Percentiles rank a stretch among this genome's conserved stretches.
Evolutionary conservation across 64 coral and sea anemone species (phyloP).

Genomic region (Porites australiensis): DNA sequence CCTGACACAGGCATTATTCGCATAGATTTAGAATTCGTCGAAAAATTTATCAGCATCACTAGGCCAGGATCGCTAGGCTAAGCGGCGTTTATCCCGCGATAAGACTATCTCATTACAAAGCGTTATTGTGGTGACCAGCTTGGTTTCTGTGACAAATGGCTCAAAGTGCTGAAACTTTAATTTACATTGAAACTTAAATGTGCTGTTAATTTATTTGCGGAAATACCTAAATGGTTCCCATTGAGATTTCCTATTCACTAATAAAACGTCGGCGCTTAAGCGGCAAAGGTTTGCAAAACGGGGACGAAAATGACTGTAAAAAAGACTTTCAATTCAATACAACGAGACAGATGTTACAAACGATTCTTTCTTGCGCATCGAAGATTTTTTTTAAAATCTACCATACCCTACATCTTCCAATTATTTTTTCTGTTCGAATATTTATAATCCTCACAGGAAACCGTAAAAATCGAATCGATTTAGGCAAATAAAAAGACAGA

Average conservation of each 20-base stretch:
- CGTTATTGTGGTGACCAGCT: conserved; percentile 38
- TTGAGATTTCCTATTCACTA: conserved; percentile 50
- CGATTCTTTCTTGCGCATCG: background rate
- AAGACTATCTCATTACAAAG: conserved; percentile 38
- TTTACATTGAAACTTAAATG: conserved; percentile 64
- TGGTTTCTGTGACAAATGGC: conserved; percentile 32
- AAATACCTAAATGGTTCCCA: conserved; percentile 56
- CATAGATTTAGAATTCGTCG: conserved; percentile 6
- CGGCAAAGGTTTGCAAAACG: background rate
- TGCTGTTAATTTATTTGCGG: conserved; percentile 55
- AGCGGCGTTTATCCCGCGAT: conserved; percentile 20
- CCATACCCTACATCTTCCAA: too few relatives aligned
- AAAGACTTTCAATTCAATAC: background rate
- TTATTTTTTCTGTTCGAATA: too few relatives aligned
- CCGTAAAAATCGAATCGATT: background rate
- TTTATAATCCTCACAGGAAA: too few relatives aligned
- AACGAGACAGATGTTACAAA: background rate
- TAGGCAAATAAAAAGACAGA: background rate
- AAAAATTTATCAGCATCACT: too few relatives aligned
- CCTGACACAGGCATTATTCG: too few relatives aligned
- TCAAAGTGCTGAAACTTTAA: conserved; percentile 61
- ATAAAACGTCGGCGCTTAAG: conserved; percentile 56
- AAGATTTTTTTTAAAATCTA: too few relatives aligned
- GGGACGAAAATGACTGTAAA: background rate
- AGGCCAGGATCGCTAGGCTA: background rate